Evolutionary conservation across 2,113 vertebrate species (phyloP).

Genomic region (Dascyllus trimaculatus): DNA sequence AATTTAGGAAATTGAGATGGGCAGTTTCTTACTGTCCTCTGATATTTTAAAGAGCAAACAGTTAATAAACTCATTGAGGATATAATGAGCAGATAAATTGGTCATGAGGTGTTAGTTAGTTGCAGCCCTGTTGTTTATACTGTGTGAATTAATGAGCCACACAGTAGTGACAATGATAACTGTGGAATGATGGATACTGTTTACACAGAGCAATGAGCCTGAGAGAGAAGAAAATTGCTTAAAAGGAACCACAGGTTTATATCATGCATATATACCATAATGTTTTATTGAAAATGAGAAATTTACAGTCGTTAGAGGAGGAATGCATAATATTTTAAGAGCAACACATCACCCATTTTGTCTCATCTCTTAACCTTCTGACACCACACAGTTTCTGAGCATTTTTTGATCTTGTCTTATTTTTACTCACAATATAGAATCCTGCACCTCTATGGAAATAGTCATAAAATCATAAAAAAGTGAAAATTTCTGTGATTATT

Average conservation of each 20-base stretch:
- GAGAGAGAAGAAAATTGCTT: background rate
- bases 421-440: too few relatives aligned
- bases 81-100: background rate
- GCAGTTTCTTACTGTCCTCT: background rate
- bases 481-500: too few relatives aligned
- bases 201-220: constrained; percentile 3
- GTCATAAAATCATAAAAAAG: too few relatives aligned
- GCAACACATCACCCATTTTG: too few relatives aligned
- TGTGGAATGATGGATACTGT: constrained; percentile 11
- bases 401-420: too few relatives aligned
- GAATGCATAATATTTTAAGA: too few relatives aligned
- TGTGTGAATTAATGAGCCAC: constrained; percentile 11
- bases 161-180: background rate
- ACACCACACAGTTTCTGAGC: too few relatives aligned
- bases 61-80: background rate
- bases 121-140: constrained; percentile 8
- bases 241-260: background rate
- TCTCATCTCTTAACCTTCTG: too few relatives aligned
- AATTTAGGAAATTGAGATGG: too few relatives aligned
- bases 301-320: too few relatives aligned
- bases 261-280: background rate
- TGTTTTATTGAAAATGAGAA: too few relatives aligned
- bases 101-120: background rate
- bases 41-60: constrained; percentile 4
- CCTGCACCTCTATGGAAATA: too few relatives aligned